A percentile compares a stretch with the other conserved stretches of the same genome.
Evolutionary conservation across 2,797 vertebrate genomes (phyloP).

Genomic region (Silurus lanzhouensis): DNA sequence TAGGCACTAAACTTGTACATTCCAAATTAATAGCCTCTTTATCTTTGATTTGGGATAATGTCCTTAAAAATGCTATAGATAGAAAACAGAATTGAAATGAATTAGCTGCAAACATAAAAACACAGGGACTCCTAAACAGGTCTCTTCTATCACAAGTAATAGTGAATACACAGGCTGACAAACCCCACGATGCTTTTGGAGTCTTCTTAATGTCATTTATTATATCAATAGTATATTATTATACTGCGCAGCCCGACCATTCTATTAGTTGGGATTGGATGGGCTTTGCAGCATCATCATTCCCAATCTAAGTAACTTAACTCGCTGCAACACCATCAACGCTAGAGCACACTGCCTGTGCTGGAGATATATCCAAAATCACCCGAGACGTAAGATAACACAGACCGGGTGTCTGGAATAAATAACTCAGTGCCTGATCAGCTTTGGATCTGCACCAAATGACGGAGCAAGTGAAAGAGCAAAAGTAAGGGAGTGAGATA

Average conservation of each 20-base stretch:
- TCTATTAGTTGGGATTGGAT: too few species aligned
- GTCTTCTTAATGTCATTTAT: not conserved
- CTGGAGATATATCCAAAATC: not conserved
- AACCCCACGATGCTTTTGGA: too few species aligned
- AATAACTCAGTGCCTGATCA: constrained; percentile 6
- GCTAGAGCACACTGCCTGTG: not conserved
- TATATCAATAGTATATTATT: not conserved
- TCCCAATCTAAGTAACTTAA: not conserved
- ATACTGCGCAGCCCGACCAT: too few species aligned
- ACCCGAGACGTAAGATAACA: not conserved
- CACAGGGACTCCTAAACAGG: not conserved
- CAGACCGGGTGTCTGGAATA: not conserved
- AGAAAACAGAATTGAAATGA: too few species aligned
- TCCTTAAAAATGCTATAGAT: too few species aligned
- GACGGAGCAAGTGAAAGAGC: not conserved
- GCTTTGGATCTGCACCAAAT: not conserved
- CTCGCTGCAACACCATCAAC: not conserved
- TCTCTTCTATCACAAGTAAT: not conserved
- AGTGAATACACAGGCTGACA: not conserved
- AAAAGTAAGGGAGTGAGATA: not conserved
- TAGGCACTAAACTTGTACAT: too few species aligned
- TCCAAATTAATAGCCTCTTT: too few species aligned
- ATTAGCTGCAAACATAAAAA: not conserved
- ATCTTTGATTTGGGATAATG: too few species aligned
- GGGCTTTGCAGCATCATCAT: not conserved